These are phyloP conservation scores for Abramis brama DNA, from an alignment of 2,113 vertebrate species.

Conservation along the genomic window DNA sequence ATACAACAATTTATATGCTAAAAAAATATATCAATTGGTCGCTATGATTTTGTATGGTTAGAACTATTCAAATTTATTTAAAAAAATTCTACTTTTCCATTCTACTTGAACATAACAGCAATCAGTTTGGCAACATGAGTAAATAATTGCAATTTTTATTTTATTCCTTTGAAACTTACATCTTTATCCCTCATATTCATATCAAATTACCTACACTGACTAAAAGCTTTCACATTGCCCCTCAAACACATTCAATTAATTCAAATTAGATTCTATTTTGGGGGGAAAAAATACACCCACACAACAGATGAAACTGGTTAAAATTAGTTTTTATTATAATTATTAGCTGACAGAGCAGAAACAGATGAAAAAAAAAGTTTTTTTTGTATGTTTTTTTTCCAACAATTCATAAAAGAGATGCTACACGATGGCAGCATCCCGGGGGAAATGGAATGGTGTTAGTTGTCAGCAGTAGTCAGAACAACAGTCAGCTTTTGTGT, in stretches of 20 bases:
- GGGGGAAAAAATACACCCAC: slow-evolving; percentile 52
- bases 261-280: not conserved
- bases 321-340: slow-evolving; percentile 83
- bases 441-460: slow-evolving; percentile 77
- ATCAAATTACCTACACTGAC: not conserved
- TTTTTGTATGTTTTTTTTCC: slow-evolving; percentile 68
- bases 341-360: slow-evolving; percentile 73
- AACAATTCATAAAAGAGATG: slow-evolving; percentile 66
- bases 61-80: no score
- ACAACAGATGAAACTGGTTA: slow-evolving; percentile 70
- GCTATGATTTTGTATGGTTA: not conserved
- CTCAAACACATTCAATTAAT: not conserved
- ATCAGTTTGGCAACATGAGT: not conserved
- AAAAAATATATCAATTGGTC: not conserved
- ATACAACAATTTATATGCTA: no score
- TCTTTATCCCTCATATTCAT: not conserved
- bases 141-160: not conserved
- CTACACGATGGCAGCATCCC: slow-evolving; percentile 56
- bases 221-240: not conserved
- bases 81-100: no score
- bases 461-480: slow-evolving; percentile 70
- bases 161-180: not conserved
- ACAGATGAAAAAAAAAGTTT: slow-evolving; percentile 58
- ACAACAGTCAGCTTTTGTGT: slow-evolving; percentile 50
- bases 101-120: not conserved